Evolutionary conservation across 1,140 invertebrate genomes (phyloP).

Genomic region (Pectinophora gossypiella): DNA sequence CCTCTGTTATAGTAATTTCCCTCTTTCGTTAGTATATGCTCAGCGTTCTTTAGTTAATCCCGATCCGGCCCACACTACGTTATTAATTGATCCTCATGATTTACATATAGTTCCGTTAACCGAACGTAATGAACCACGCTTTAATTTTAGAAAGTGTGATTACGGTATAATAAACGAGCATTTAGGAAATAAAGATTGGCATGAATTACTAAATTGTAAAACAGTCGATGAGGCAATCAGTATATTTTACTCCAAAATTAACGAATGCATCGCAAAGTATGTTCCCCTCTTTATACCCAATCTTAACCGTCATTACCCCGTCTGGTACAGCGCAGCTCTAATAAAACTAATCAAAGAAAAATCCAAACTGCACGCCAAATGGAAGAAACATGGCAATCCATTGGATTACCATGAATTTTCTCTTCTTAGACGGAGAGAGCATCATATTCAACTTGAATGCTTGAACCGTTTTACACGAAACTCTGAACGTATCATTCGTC

Average conservation of each 20-base stretch:
- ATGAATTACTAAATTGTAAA: neutral
- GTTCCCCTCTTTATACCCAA: neutral
- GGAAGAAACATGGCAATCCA: conserved; percentile 1
- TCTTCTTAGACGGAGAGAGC: neutral
- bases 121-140: neutral
- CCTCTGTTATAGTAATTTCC: neutral
- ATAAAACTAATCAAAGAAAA: conserved; percentile 1
- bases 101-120: neutral
- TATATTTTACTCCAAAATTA: neutral
- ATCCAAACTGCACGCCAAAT: neutral
- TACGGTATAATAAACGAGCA: neutral
- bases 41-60: neutral
- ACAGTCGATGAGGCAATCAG: neutral
- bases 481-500: neutral
- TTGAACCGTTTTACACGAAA: neutral
- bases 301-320: neutral
- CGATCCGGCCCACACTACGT: neutral
- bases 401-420: neutral
- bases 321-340: neutral
- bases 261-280: neutral
- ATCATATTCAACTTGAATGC: neutral
- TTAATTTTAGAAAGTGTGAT: conserved; percentile 1
- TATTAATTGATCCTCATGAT: neutral
- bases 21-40: neutral
- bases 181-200: neutral